Percentiles rank a stretch among this genome's conserved stretches.
These are phyloP conservation scores for Blastobasis lacticolella DNA, from an alignment of 2,888 invertebrate species.

Conservation along the genomic window DNA sequence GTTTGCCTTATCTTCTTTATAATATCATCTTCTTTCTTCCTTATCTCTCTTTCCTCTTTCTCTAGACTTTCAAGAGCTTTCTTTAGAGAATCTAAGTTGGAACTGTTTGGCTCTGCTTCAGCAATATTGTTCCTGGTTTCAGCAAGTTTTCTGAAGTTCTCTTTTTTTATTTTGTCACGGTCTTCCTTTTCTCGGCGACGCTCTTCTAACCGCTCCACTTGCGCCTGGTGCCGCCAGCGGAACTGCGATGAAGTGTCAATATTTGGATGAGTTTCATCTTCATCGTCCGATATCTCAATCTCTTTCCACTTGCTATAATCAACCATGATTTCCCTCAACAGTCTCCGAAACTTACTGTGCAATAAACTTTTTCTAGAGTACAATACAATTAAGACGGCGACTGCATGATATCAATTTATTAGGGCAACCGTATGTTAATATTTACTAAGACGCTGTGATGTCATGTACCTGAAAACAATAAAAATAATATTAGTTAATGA, in stretches of 20 bases:
- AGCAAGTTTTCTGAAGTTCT: slow-evolving; percentile 75
- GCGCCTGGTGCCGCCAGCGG: slow-evolving; percentile 98
- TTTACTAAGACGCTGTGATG: no score
- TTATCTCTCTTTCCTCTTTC: slow-evolving; percentile 79
- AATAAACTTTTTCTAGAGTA: no score
- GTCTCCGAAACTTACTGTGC: no score
- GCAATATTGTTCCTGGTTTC: slow-evolving; percentile 80
- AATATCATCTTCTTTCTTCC: slow-evolving; percentile 82
- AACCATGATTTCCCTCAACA: slow-evolving; percentile 75
- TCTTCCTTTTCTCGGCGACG: slow-evolving; percentile 79
- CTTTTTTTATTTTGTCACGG: slow-evolving; percentile 76
- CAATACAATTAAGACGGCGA: no score
- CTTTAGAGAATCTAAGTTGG: no score
- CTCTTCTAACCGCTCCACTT: slow-evolving; percentile 93
- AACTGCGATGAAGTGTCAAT: slow-evolving; percentile 99
- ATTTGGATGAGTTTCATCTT: slow-evolving; percentile 99
- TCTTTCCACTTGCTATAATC: slow-evolving; percentile 99
- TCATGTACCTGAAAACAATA: no score
- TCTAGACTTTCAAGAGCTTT: slow-evolving; percentile 69
- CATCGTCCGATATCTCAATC: slow-evolving; percentile 99
- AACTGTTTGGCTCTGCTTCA: slow-evolving; percentile 47
- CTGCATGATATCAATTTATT: no score
- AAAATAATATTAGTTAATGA: no score
- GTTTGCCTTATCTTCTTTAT: slow-evolving; percentile 86
- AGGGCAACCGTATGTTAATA: no score